Percentiles rank a stretch among this genome's conserved stretches.
phyloP scores from a whole-genome alignment of 2,797 vertebrate species.

The Clarias platycephalus region DNA sequence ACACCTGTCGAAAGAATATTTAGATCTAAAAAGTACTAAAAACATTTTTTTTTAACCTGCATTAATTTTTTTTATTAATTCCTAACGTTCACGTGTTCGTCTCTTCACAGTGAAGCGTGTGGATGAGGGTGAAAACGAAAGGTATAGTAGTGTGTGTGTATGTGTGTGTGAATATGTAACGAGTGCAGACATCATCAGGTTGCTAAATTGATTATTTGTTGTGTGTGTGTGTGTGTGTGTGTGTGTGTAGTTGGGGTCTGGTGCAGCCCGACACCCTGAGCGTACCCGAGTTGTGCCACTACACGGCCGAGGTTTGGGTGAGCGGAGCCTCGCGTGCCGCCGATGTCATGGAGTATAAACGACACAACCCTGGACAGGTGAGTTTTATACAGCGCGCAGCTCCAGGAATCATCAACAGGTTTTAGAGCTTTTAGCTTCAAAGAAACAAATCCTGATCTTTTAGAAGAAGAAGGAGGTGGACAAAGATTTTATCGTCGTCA shows the following conservation, averaged over 20 bases:
- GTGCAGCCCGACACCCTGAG: slow-evolving; percentile 91
- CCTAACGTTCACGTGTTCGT: neutral
- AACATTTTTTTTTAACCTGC: neutral
- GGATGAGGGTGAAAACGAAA: slow-evolving; percentile 87
- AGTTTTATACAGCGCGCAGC: slow-evolving; percentile 47
- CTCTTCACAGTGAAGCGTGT: slow-evolving; percentile 81
- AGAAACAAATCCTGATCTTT: neutral
- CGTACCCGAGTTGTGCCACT: slow-evolving; percentile 93
- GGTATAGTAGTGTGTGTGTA: slow-evolving; percentile 71
- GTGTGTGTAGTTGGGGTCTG: slow-evolving; percentile 85
- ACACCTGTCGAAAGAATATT: neutral
- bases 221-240: slow-evolving; percentile 29
- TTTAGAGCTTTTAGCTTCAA: neutral
- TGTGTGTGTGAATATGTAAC: neutral
- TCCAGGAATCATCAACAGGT: neutral
- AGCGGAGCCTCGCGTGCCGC: slow-evolving; percentile 73
- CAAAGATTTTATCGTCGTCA: too few species aligned
- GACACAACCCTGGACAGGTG: slow-evolving; percentile 90
- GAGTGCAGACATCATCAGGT: neutral
- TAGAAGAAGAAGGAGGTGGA: neutral
- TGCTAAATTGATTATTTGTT: neutral
- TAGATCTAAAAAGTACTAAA: too few species aligned
- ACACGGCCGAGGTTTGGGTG: slow-evolving; percentile 91
- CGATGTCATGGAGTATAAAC: slow-evolving; percentile 84
- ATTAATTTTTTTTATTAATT: neutral